A percentile compares a stretch with the other conserved stretches of the same genome.
Evolutionary conservation across 2,113 vertebrate genomes (phyloP).

Genomic region (Plecturocebus donacophilus): DNA sequence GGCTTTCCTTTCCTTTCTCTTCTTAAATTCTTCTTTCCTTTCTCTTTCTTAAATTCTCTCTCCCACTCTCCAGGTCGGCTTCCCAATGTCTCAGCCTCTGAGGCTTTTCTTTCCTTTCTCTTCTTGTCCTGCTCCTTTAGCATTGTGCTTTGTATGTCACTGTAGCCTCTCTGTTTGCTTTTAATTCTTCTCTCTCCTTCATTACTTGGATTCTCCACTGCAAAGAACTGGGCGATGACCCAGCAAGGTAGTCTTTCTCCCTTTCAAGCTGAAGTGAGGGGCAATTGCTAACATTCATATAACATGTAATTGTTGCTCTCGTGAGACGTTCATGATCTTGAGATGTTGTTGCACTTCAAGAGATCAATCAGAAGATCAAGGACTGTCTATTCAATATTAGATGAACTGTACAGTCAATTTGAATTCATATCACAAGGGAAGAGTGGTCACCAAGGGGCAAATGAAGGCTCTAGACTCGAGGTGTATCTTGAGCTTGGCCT

Average conservation of each 20-base stretch:
- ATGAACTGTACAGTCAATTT: background rate
- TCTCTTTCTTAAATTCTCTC: background rate
- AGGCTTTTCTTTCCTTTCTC: background rate
- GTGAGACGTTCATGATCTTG: background rate
- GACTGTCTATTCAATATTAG: background rate
- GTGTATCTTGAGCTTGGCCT: background rate
- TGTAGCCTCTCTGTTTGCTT: background rate
- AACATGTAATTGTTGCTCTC: background rate
- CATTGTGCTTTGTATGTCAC: background rate
- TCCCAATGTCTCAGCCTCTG: background rate
- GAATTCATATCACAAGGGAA: background rate
- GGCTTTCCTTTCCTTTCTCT: no score
- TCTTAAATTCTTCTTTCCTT: no score
- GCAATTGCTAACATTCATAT: background rate
- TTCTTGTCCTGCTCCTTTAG: background rate
- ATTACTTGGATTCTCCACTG: background rate
- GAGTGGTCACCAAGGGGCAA: background rate
- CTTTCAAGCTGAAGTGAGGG: background rate
- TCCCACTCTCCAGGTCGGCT: rapidly evolving
- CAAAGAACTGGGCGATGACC: background rate
- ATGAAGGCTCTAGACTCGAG: background rate
- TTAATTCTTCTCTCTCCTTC: background rate
- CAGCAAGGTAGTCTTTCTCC: background rate
- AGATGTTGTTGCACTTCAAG: rapidly evolving
- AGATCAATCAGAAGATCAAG: background rate